Conservation (phyloP, 2,888 invertebrate genomes). For the Calameuta idolon region DNA sequence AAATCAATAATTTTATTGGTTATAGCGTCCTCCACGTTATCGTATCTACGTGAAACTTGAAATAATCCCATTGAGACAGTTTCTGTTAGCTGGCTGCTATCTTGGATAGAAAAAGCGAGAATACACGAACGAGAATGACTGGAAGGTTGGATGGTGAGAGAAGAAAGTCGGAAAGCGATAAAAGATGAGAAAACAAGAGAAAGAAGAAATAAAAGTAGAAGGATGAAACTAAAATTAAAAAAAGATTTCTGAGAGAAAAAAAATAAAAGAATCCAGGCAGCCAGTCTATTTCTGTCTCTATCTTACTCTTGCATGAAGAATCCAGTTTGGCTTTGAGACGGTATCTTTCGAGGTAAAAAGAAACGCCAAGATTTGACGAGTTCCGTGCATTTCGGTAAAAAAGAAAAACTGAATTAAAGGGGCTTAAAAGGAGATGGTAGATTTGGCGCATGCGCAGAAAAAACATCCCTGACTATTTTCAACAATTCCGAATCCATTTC, state of each 20-base stretch:
- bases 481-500: slow-evolving; percentile 57
- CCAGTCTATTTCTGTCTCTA: background rate
- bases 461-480: slow-evolving; percentile 36
- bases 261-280: background rate
- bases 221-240: background rate
- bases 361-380: background rate
- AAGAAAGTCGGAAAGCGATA: background rate
- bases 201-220: background rate
- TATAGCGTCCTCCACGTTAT: slow-evolving; percentile 43
- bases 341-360: background rate
- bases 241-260: background rate
- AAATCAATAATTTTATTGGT: slow-evolving; percentile 43
- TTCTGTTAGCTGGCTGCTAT: background rate
- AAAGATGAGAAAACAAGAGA: background rate
- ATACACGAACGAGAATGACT: background rate
- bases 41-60: slow-evolving; percentile 23
- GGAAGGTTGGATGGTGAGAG: background rate
- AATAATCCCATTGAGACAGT: background rate
- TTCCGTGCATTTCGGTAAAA: background rate
- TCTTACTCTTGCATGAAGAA: background rate
- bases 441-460: background rate
- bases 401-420: background rate
- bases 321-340: background rate
- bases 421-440: background rate
- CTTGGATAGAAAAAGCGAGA: background rate